Conservation (phyloP, 2,113 vertebrate genomes). For the Centrocercus urophasianus region DNA sequence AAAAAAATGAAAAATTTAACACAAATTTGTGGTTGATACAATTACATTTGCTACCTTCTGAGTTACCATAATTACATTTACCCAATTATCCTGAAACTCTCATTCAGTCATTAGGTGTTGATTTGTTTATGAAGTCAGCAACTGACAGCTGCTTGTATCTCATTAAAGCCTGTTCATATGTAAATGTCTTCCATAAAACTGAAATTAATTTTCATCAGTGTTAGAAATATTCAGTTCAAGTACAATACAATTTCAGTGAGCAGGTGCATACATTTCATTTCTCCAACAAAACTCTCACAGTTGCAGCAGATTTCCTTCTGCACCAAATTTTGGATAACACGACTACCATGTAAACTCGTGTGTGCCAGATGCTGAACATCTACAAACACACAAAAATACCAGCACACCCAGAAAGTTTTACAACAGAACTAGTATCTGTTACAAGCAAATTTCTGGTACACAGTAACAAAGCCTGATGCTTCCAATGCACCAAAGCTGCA, state of each 20-base stretch:
- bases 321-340: conserved; percentile 1
- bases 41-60: conserved; percentile 76
- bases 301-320: background rate
- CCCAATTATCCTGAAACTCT: conserved; percentile 78
- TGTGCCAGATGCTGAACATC: conserved; percentile 12
- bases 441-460: background rate
- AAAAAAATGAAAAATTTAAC: conserved; percentile 58
- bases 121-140: conserved; percentile 83
- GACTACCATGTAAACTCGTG: background rate
- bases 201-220: conserved; percentile 81
- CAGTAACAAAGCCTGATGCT: background rate
- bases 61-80: conserved; percentile 80
- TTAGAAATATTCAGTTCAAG: conserved; percentile 72
- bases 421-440: background rate
- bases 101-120: conserved; percentile 80
- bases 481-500: background rate
- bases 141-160: conserved; percentile 81
- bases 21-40: conserved; percentile 71
- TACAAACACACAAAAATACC: conserved; percentile 40
- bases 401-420: background rate
- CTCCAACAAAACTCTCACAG: background rate
- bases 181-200: conserved; percentile 80
- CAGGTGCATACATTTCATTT: conserved; percentile 67
- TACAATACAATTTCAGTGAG: conserved; percentile 59
- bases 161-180: conserved; percentile 82